These are phyloP conservation scores for Tortrix viridana DNA, from an alignment of 2,888 invertebrate species.

Conservation along the genomic window DNA sequence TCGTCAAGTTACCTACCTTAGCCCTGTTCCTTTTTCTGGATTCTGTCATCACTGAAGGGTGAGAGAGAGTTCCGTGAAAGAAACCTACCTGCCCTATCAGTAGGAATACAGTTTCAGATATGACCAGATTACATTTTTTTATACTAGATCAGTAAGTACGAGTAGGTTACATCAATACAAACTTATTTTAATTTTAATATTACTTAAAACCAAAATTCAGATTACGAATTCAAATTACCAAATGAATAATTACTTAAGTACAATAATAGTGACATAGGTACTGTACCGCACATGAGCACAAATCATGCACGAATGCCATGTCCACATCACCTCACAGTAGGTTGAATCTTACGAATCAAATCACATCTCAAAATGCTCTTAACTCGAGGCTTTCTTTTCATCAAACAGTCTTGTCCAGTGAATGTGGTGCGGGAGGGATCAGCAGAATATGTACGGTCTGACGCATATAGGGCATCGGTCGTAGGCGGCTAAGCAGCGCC, in stretches of 20 bases:
- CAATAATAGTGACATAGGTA: neutral
- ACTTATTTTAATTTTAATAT: no score
- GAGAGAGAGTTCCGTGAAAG: no score
- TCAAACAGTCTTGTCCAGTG: conserved; percentile 63
- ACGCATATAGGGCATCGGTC: conserved; percentile 91
- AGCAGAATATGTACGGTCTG: conserved; percentile 85
- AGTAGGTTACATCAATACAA: no score
- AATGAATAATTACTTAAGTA: neutral
- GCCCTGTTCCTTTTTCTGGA: no score
- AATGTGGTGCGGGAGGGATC: conserved; percentile 47
- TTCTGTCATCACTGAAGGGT: no score
- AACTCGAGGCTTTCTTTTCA: conserved; percentile 16
- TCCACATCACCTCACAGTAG: conserved; percentile 9
- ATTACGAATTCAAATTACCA: neutral
- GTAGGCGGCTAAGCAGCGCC: conserved; percentile 88
- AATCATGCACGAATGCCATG: conserved; percentile 29
- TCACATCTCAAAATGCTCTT: conserved; percentile 15
- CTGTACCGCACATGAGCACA: conserved; percentile 21
- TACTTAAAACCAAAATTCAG: no score
- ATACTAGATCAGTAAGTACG: no score
- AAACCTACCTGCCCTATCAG: no score
- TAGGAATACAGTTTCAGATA: no score
- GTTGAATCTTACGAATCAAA: neutral
- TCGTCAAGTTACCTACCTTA: no score
- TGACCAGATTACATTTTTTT: no score